Evolutionary conservation across 2,797 vertebrate species (phyloP).

Genomic region (Diceros bicornis): DNA sequence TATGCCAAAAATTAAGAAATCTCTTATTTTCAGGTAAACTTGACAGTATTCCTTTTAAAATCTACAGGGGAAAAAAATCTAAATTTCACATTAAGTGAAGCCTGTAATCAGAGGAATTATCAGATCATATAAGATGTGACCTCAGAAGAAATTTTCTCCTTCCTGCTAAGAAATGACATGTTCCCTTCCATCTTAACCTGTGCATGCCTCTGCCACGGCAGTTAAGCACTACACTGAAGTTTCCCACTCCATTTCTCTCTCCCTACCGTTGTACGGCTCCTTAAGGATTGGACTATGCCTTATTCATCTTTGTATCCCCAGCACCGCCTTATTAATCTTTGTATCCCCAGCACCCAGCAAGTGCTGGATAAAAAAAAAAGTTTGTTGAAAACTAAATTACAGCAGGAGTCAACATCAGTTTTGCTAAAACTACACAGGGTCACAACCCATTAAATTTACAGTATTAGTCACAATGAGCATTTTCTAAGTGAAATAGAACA

Average conservation of each 20-base stretch:
- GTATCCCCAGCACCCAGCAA: background rate
- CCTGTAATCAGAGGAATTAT: background rate
- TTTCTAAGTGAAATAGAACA: background rate
- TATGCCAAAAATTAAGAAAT: slow-evolving; percentile 1
- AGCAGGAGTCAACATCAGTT: slow-evolving; percentile 6
- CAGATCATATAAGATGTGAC: background rate
- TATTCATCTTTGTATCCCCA: background rate
- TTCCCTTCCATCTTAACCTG: background rate
- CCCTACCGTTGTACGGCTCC: background rate
- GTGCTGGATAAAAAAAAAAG: background rate
- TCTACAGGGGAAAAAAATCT: background rate
- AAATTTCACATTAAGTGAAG: background rate
- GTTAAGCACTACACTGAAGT: background rate
- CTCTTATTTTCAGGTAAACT: slow-evolving; percentile 5
- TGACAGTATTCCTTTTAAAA: background rate
- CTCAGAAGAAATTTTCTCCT: background rate
- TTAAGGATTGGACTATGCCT: background rate
- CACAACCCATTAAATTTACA: slow-evolving; percentile 23
- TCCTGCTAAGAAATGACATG: background rate
- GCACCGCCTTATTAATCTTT: background rate
- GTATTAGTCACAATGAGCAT: background rate
- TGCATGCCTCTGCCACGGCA: background rate
- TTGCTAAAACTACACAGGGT: slow-evolving; percentile 32
- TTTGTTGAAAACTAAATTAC: background rate
- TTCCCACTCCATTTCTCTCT: background rate